Base-by-base conservation (phyloP, 2,797 vertebrate species). In the Coilia nasus region DNA sequence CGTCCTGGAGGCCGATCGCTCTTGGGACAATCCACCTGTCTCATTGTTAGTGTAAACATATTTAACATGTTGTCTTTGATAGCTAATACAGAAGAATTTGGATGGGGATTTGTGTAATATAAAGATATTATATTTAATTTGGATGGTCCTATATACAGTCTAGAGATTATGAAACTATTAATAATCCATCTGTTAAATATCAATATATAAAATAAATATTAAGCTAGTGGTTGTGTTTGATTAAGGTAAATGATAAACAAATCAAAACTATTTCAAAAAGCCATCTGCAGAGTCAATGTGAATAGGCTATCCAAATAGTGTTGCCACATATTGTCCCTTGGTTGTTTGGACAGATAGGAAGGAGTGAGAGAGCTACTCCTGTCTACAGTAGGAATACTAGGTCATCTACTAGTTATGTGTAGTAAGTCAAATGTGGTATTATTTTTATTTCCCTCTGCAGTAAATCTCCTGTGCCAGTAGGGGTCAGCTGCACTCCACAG, bases 1-100 rank as follows among this genome's bases (percentile, higher is more conserved):
- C 21, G 84, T 93, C 59, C 92, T 96, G 46, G 95, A 95, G 85
- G 94, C 91, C 1, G 94, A 96, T 71, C 93, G 95, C 64, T 93
- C 94, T 0, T 96, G 96, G 96, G 96, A 96, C 85, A 93, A 96
- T 57, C 89, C 91, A 80, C 92, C 92, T 5, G 88, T 94, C 82
- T 88, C 92, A 35, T 94, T 93, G 96, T 97, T 93, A 95, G 95
- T 85, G 12, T 54, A 21, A 41, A 35, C 14, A 14, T 75, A 15
- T 41, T 28, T 2, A 4, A 67, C 3, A 11, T 67, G 62, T 28
- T 28, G 15, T 64, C 60, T 31, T 50, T 59, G n/a, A 28, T 14
- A 59, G 47, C 7, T 81, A 6, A 10, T 80, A 23, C 2, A 64
- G 23, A 21, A 64, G 7, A 25, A 25, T 23, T 25, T 64, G 60